These are phyloP conservation scores for Hypercompe scribonia DNA, from an alignment of 2,888 invertebrate genomes.

Conservation along the genomic window DNA sequence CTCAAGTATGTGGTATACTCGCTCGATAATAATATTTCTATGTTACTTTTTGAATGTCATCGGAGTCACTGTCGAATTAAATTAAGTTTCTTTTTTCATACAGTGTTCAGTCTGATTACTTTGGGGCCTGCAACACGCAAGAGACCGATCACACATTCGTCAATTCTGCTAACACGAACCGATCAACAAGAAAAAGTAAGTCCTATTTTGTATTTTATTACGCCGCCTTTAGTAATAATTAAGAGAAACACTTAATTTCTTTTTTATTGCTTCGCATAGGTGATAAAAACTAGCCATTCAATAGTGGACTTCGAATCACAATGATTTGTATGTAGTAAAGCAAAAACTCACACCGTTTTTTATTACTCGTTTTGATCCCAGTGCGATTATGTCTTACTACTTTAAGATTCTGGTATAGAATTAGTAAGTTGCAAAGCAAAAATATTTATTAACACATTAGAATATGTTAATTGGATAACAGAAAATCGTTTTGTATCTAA, in stretches of 20 bases:
- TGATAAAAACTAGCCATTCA: background rate
- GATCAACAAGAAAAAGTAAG: conserved; percentile 76
- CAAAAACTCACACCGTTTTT: background rate
- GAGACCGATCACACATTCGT: conserved; percentile 78
- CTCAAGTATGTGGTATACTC: background rate
- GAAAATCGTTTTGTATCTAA: too few species aligned
- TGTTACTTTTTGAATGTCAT: background rate
- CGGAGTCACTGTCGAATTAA: too few species aligned
- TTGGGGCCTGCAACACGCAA: conserved; percentile 74
- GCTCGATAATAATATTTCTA: background rate
- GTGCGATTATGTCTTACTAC: background rate
- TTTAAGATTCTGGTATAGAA: background rate
- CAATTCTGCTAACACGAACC: conserved; percentile 74
- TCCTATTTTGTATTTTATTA: background rate
- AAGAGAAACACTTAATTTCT: background rate
- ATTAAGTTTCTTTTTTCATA: conserved; percentile 31
- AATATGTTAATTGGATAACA: too few species aligned
- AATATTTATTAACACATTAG: background rate
- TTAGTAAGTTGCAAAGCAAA: background rate
- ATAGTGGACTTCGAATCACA: background rate
- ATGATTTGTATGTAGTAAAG: background rate
- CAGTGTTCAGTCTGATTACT: conserved; percentile 79
- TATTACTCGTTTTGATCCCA: background rate
- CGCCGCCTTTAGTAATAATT: background rate
- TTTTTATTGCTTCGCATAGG: background rate